phyloP scores from a whole-genome alignment of 2,113 vertebrate genomes.

The Hyperoodon ampullatus region DNA sequence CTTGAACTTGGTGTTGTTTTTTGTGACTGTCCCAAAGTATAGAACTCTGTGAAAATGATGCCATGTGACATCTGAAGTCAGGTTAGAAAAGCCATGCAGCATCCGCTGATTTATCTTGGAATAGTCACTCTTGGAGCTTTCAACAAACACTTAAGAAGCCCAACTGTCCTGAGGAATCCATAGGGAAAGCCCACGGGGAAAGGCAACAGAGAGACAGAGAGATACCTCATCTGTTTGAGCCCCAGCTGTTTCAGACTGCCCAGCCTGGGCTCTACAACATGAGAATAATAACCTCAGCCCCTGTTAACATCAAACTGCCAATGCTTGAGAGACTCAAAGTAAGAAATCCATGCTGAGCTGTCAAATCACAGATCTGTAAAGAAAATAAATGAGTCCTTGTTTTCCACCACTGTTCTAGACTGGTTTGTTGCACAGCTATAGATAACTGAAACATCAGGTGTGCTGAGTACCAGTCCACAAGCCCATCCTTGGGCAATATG shows the following conservation, averaged over 20 bases:
- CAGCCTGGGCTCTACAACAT: neutral
- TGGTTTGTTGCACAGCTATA: neutral
- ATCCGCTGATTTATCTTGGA: neutral
- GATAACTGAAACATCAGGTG: neutral
- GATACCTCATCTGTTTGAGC: neutral
- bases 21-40: neutral
- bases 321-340: neutral
- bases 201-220: neutral
- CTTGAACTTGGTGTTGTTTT: neutral
- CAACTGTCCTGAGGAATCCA: neutral
- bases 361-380: neutral
- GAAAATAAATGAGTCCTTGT: neutral
- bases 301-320: neutral
- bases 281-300: neutral
- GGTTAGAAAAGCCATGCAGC: neutral
- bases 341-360: neutral
- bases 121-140: neutral
- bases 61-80: neutral
- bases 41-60: neutral
- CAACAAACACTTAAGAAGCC: neutral
- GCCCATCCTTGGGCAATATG: neutral
- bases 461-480: neutral
- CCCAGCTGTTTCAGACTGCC: neutral
- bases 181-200: neutral
- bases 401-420: neutral